These are phyloP conservation scores for Nanger granti DNA, from an alignment of 2,113 vertebrate species.

Conservation along the genomic window DNA sequence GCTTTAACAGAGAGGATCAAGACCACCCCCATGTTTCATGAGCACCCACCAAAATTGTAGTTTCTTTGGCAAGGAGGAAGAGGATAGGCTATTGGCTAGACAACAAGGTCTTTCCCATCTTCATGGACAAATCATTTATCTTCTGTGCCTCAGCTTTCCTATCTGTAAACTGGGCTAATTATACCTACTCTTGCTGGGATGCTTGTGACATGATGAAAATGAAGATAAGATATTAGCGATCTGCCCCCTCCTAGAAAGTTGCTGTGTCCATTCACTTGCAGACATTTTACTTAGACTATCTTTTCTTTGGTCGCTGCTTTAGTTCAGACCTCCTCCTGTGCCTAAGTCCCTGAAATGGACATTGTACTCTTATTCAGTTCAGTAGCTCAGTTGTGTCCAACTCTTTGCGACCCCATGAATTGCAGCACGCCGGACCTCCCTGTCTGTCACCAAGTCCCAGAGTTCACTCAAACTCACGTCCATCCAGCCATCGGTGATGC, in stretches of 20 bases:
- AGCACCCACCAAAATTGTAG: background rate
- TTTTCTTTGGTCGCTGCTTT: background rate
- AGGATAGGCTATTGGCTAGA: background rate
- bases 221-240: background rate
- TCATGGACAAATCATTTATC: background rate
- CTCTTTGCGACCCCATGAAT: no score
- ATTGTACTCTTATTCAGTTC: background rate
- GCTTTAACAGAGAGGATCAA: background rate
- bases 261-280: background rate
- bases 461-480: no score
- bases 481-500: no score
- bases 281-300: background rate
- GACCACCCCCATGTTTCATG: background rate
- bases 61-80: background rate
- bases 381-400: no score
- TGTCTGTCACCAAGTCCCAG: no score
- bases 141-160: background rate
- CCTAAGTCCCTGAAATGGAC: background rate
- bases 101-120: background rate
- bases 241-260: background rate
- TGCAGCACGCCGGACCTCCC: no score
- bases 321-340: background rate
- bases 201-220: background rate
- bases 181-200: background rate
- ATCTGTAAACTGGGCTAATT: background rate